phyloP scores from a whole-genome alignment of 2,113 vertebrate genomes.

The Willisornis vidua region DNA sequence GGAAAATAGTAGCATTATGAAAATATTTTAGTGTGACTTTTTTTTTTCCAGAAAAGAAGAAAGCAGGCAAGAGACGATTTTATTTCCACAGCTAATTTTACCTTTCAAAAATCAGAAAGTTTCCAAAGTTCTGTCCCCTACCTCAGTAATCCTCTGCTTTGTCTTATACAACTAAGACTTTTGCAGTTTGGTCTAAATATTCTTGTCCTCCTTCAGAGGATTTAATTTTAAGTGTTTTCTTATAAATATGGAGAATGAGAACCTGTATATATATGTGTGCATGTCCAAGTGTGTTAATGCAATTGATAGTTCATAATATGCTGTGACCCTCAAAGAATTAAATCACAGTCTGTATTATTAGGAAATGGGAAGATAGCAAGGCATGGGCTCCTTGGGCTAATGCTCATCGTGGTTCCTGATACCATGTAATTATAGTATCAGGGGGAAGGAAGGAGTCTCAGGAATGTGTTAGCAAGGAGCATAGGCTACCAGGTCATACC shows the following conservation, averaged over 20 bases:
- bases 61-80: background rate
- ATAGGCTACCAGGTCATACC: rapidly evolving
- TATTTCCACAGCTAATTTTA: background rate
- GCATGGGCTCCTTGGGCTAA: background rate
- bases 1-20: background rate
- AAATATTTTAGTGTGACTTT: background rate
- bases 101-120: background rate
- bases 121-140: background rate
- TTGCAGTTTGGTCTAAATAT: background rate
- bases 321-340: background rate
- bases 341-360: background rate
- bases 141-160: background rate
- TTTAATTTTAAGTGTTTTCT: background rate
- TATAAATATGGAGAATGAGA: background rate
- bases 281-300: background rate
- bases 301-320: background rate
- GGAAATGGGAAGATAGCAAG: background rate
- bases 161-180: background rate
- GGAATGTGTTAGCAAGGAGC: background rate
- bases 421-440: rapidly evolving
- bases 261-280: rapidly evolving
- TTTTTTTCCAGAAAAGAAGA: background rate
- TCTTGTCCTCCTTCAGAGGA: background rate
- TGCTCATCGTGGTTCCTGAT: rapidly evolving
- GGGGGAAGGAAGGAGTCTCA: background rate